Evolutionary conservation across 2,888 invertebrate species (phyloP).

Genomic region (Cyaniris semiargus): DNA sequence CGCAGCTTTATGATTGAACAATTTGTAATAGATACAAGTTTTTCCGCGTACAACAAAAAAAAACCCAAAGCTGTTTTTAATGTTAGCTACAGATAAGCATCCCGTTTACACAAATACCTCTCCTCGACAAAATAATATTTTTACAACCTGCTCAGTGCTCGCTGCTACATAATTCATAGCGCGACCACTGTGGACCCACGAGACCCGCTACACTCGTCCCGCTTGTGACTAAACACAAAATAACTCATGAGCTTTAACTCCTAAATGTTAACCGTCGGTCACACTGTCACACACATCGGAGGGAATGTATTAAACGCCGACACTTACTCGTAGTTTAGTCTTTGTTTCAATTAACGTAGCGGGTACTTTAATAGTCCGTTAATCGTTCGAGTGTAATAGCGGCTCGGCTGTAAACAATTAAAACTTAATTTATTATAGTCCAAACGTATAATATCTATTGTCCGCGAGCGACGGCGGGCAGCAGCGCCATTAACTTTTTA

Average conservation of each 20-base stretch:
- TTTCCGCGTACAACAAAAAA: neutral
- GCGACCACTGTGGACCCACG: neutral
- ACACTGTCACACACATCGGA: no score
- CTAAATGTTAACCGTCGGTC: no score
- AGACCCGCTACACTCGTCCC: neutral
- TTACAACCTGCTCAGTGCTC: neutral
- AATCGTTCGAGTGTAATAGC: neutral
- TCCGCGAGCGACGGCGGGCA: neutral
- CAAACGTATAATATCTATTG: conserved; percentile 9
- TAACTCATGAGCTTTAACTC: no score
- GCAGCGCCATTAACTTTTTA: neutral
- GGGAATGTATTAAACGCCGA: no score
- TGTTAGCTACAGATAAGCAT: neutral
- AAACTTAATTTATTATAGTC: neutral
- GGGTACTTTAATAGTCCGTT: neutral
- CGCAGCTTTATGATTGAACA: neutral
- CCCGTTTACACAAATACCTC: neutral
- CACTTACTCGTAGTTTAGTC: no score
- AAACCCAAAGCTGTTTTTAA: neutral
- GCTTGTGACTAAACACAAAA: neutral
- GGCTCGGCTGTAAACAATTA: neutral
- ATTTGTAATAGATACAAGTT: neutral
- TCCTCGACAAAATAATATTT: neutral
- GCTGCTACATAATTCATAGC: conserved; percentile 9
- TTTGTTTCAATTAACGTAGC: neutral